These are phyloP conservation scores for Rhabdophis nuchalis DNA, from an alignment of 2,797 vertebrate species.

Conservation along the genomic window DNA sequence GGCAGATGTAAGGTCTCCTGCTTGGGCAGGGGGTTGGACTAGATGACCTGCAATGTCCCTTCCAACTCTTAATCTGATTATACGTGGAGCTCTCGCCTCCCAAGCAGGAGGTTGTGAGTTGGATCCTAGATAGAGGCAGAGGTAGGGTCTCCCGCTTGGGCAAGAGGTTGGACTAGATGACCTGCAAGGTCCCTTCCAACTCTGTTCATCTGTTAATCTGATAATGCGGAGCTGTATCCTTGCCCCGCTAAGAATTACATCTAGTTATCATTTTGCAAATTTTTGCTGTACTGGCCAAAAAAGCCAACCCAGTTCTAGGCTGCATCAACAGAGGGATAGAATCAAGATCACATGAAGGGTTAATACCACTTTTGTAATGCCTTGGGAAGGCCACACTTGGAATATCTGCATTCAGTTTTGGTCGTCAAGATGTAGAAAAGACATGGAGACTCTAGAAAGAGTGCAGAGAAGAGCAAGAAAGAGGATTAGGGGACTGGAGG, in stretches of 20 bases:
- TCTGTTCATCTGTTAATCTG: too few species aligned
- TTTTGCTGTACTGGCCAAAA: background rate
- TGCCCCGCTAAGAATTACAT: too few species aligned
- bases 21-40: too few species aligned
- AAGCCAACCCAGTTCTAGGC: background rate
- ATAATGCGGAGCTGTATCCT: background rate
- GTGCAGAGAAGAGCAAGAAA: background rate
- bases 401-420: background rate
- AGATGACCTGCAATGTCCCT: too few species aligned
- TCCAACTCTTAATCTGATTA: too few species aligned
- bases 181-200: too few species aligned
- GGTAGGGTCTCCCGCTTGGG: too few species aligned
- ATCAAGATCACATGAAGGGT: background rate
- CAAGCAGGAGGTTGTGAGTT: too few species aligned
- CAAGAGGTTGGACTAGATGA: too few species aligned
- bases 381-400: background rate
- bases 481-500: background rate
- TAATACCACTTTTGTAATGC: background rate
- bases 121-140: too few species aligned
- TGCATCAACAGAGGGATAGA: background rate
- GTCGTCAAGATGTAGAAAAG: rapidly evolving
- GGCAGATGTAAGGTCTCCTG: too few species aligned
- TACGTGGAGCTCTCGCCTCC: too few species aligned
- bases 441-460: background rate
- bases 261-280: background rate